Evolutionary conservation across 2,888 invertebrate species (phyloP).

Genomic region (Mimas tiliae): DNA sequence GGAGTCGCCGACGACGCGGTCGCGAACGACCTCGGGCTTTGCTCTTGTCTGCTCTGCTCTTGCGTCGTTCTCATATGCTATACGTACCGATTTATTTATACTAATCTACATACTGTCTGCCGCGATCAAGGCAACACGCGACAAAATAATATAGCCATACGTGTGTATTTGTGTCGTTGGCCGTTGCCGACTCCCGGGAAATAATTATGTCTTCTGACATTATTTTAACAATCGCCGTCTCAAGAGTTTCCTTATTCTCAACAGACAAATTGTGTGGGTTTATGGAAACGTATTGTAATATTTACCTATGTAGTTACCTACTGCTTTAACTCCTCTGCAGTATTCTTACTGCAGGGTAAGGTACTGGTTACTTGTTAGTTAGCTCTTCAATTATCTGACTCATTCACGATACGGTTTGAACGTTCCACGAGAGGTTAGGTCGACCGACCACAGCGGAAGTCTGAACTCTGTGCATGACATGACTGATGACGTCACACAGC

Average conservation of each 20-base stretch:
- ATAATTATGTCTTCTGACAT: constrained; percentile 16
- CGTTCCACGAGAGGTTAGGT: constrained; percentile 9
- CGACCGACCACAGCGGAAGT: constrained; percentile 17
- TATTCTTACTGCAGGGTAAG: not conserved
- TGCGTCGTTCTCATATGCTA: constrained; percentile 66
- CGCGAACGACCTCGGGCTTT: constrained; percentile 69
- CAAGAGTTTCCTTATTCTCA: constrained; percentile 12
- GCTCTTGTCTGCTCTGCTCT: constrained; percentile 72
- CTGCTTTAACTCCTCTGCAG: no score
- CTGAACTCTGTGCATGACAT: constrained; percentile 15
- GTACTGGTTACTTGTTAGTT: not conserved
- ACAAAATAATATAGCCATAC: constrained; percentile 26
- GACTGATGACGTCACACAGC: constrained; percentile 27
- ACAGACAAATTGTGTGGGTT: not conserved
- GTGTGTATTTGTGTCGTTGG: constrained; percentile 18
- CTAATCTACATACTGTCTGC: constrained; percentile 24
- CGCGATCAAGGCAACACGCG: constrained; percentile 25
- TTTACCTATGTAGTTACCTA: not conserved
- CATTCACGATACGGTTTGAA: not conserved
- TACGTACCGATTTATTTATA: constrained; percentile 26
- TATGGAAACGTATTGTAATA: not conserved
- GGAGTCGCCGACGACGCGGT: constrained; percentile 53
- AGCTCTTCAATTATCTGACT: not conserved
- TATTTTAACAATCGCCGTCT: constrained; percentile 16
- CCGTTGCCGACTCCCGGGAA: constrained; percentile 21